Evolutionary conservation across 2,797 vertebrate genomes (phyloP).

Genomic region (Hoplostethus mediterraneus): DNA sequence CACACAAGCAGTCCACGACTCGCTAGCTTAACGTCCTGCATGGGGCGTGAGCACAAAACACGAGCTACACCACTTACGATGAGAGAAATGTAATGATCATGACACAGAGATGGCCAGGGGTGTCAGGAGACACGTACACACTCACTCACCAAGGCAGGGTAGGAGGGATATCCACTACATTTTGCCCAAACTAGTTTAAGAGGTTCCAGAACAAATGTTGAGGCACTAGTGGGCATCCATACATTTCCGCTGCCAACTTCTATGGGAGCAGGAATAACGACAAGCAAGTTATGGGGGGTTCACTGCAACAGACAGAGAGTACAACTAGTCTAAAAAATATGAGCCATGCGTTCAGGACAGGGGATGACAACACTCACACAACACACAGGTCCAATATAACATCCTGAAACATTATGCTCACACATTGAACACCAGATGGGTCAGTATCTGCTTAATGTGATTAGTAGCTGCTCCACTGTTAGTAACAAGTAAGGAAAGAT

Average conservation of each 20-base stretch:
- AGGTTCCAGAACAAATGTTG: slow-evolving; percentile 91
- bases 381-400: neutral
- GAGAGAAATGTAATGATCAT: slow-evolving; percentile 65
- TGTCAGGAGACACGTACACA: slow-evolving; percentile 42
- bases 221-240: slow-evolving; percentile 91
- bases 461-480: slow-evolving; percentile 3
- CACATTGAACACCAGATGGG: neutral
- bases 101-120: slow-evolving; percentile 49
- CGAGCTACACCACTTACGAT: slow-evolving; percentile 75
- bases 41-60: slow-evolving; percentile 68
- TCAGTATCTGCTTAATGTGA: neutral
- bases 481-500: neutral
- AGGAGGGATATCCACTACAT: slow-evolving; percentile 95
- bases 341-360: slow-evolving; percentile 18
- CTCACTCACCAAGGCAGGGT: slow-evolving; percentile 93
- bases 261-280: slow-evolving; percentile 83
- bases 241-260: slow-evolving; percentile 90
- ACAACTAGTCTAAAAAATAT: slow-evolving; percentile 38
- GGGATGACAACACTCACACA: slow-evolving; percentile 14
- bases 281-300: slow-evolving; percentile 79
- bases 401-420: slow-evolving; percentile 1
- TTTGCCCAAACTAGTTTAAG: slow-evolving; percentile 97
- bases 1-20: slow-evolving; percentile 49
- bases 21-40: slow-evolving; percentile 50
- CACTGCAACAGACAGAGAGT: slow-evolving; percentile 66